phyloP scores from a whole-genome alignment of 2,113 vertebrate species.

The Notiomystis cincta region DNA sequence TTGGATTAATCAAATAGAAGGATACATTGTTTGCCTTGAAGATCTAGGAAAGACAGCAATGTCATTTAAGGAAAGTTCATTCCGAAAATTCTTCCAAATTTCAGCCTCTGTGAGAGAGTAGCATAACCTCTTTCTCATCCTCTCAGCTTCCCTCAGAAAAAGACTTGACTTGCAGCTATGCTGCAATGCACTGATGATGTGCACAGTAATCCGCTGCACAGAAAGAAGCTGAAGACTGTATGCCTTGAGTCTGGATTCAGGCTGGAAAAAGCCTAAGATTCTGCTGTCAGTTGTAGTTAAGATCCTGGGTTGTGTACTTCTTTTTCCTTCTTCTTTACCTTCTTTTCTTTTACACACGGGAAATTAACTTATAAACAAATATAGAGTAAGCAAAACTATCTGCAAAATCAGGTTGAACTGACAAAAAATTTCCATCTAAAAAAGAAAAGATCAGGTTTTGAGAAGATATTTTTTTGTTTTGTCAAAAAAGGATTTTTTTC shows the following conservation, averaged over 20 bases:
- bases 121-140: not conserved
- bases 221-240: not conserved
- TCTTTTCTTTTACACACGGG: not conserved
- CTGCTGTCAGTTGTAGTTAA: not conserved
- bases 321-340: not conserved
- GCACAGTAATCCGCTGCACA: not conserved
- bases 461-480: not conserved
- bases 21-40: not conserved
- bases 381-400: not conserved
- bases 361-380: not conserved
- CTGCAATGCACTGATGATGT: not conserved
- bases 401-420: not conserved
- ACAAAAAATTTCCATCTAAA: not conserved
- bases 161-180: not conserved
- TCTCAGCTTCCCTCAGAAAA: not conserved
- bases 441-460: not conserved
- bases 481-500: not conserved
- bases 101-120: not conserved
- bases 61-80: not conserved
- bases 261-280: not conserved
- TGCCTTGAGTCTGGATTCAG: not conserved
- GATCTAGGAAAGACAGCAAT: not conserved
- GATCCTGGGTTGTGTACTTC: not conserved
- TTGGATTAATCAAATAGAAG: not conserved
- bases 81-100: not conserved